Evolutionary conservation across 2,797 vertebrate genomes (phyloP).

Genomic region (Monodelphis domestica): DNA sequence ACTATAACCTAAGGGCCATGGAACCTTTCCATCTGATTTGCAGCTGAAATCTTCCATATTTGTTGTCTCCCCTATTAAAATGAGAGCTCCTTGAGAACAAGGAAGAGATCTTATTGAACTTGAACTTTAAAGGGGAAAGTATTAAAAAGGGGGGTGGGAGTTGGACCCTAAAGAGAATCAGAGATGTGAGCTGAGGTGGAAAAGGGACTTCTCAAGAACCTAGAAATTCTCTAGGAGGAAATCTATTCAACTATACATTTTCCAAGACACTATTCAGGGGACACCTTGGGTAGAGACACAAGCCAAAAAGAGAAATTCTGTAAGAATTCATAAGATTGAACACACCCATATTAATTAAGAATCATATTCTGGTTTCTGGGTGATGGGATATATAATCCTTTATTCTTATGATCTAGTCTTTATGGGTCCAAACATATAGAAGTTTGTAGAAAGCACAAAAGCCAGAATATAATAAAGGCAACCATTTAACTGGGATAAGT

Average conservation of each 20-base stretch:
- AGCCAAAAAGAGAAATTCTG: not conserved
- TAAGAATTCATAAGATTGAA: not conserved
- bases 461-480: not conserved
- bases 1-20: not conserved
- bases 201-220: not conserved
- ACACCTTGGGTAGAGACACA: too few species aligned
- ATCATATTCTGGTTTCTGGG: not conserved
- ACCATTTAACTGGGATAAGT: not conserved
- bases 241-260: not conserved
- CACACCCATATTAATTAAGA: not conserved
- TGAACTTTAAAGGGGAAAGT: too few species aligned
- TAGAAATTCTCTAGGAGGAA: not conserved
- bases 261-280: not conserved
- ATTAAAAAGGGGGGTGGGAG: rapidly evolving
- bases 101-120: not conserved
- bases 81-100: not conserved
- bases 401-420: not conserved
- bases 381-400: not conserved
- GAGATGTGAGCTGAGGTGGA: not conserved
- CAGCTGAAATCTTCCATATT: not conserved
- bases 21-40: not conserved
- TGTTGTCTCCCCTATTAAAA: not conserved
- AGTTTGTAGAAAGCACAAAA: not conserved
- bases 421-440: not conserved
- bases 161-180: not conserved